These are phyloP conservation scores for Phalacrocorax carbo DNA, from an alignment of 2,113 vertebrate genomes.

Conservation along the genomic window DNA sequence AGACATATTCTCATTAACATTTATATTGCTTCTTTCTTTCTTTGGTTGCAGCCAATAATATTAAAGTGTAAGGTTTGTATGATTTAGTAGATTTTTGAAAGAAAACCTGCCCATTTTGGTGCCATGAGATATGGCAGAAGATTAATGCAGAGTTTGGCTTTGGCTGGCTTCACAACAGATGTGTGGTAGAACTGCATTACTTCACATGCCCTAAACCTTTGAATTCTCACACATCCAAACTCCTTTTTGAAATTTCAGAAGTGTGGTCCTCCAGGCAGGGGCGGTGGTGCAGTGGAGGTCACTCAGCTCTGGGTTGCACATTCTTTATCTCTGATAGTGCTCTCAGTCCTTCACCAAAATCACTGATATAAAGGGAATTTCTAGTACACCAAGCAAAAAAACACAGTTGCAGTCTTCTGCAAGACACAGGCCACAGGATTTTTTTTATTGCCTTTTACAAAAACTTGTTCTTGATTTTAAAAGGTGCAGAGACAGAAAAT, in stretches of 20 bases:
- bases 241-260: not conserved
- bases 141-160: not conserved
- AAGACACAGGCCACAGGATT: not conserved
- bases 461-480: not conserved
- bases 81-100: conserved; percentile 30
- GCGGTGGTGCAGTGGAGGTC: not conserved
- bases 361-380: not conserved
- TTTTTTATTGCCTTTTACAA: not conserved
- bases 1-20: conserved; percentile 77
- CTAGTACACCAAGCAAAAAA: not conserved
- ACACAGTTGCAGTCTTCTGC: not conserved
- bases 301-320: not conserved
- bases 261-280: not conserved
- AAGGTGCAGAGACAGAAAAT: not conserved
- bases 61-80: not conserved
- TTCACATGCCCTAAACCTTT: not conserved
- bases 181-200: not conserved
- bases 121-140: not conserved
- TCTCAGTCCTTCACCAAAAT: not conserved
- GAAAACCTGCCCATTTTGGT: not conserved
- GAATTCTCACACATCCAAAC: not conserved
- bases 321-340: not conserved
- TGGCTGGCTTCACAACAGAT: not conserved
- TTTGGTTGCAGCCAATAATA: conserved; percentile 36
- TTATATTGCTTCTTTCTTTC: conserved; percentile 75